phyloP scores from a whole-genome alignment of 2,797 vertebrate genomes.

The Scolopax bukidnonensis region DNA sequence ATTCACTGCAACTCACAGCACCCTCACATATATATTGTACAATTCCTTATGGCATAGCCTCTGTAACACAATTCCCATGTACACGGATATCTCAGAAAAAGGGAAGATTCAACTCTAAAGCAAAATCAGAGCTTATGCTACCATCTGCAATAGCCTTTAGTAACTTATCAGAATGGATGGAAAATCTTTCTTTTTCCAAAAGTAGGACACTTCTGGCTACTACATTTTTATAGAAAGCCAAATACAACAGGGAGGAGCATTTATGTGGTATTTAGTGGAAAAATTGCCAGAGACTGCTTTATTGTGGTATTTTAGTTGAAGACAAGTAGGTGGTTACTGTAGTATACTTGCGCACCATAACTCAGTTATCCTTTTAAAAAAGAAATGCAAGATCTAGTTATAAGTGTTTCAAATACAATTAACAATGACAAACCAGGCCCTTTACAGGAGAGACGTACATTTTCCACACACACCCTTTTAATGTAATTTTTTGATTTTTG shows the following conservation, averaged over 20 bases:
- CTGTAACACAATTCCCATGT: not conserved
- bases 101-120: not conserved
- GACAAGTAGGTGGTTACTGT: not conserved
- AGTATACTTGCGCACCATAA: not conserved
- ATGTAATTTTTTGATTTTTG: not conserved
- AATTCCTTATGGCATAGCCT: not conserved
- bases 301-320: not conserved
- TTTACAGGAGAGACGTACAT: not conserved
- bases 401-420: not conserved
- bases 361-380: not conserved
- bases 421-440: not conserved
- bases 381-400: not conserved
- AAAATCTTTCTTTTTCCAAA: not conserved
- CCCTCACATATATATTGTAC: not conserved
- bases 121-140: not conserved
- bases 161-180: not conserved
- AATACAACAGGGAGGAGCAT: conserved; percentile 27
- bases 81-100: not conserved
- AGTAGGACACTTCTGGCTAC: not conserved
- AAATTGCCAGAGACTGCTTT: not conserved
- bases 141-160: not conserved
- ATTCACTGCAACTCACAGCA: not conserved
- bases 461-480: not conserved
- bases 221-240: conserved; percentile 5
- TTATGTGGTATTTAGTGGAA: conserved; percentile 22